Evolutionary conservation across 1,140 invertebrate genomes (phyloP).

Genomic region (Formica selysi): DNA sequence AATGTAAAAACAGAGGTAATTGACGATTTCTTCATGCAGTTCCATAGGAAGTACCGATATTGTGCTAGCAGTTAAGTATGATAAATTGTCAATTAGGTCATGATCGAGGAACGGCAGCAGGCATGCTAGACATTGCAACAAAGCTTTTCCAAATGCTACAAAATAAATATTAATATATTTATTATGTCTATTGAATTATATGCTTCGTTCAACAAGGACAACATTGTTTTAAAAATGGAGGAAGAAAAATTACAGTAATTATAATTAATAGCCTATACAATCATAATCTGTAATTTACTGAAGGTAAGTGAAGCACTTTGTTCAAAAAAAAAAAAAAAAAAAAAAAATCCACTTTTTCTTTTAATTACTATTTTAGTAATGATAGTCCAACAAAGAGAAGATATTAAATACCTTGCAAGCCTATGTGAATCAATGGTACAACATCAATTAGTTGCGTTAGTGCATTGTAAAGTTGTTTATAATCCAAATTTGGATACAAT

Average conservation of each 20-base stretch:
- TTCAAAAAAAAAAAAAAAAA: background rate
- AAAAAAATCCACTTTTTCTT: background rate
- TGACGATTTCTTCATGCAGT: constrained; percentile 97
- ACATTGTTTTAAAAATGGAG: background rate
- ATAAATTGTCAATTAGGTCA: constrained; percentile 97
- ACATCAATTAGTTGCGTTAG: constrained; percentile 93
- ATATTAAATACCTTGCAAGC: constrained; percentile 90
- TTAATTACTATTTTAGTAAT: constrained; percentile 1
- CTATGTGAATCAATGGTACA: constrained; percentile 93
- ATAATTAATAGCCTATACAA: background rate
- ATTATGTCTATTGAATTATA: background rate
- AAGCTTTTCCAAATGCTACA: constrained; percentile 96
- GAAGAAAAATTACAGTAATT: background rate
- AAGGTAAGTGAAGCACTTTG: background rate
- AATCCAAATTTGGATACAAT: constrained; percentile 97
- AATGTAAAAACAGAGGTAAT: constrained; percentile 98
- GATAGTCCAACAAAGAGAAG: background rate
- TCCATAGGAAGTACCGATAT: constrained; percentile 96
- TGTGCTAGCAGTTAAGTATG: constrained; percentile 97
- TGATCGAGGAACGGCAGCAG: constrained; percentile 98
- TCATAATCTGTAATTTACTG: background rate
- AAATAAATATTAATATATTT: constrained; percentile 50
- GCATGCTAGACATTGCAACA: constrained; percentile 96
- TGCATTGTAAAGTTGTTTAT: constrained; percentile 96
- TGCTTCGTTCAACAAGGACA: background rate